Percentiles rank a stretch among this genome's conserved stretches.
phyloP scores from a whole-genome alignment of 2,797 vertebrate species.

The Artibeus jamaicensis region DNA sequence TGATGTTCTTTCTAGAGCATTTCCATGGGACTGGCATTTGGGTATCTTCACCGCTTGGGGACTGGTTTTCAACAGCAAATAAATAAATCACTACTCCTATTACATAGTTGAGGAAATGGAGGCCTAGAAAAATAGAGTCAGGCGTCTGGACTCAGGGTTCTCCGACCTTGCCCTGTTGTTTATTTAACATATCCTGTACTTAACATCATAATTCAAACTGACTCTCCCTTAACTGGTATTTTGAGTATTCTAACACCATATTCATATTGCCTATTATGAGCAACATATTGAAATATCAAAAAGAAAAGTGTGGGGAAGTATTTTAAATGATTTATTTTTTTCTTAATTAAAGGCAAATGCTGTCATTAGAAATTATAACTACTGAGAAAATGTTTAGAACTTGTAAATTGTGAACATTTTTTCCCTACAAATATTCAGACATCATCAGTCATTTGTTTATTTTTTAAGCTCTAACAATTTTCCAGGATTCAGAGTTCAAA shows the following conservation, averaged over 20 bases:
- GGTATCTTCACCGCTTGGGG: neutral
- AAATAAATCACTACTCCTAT: neutral
- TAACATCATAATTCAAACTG: neutral
- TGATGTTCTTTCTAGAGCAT: neutral
- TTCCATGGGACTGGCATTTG: neutral
- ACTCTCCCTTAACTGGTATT: neutral
- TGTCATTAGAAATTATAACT: neutral
- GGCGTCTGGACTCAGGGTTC: neutral
- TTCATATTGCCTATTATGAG: neutral
- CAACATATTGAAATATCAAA: neutral
- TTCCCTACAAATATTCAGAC: neutral
- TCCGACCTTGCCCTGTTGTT: neutral
- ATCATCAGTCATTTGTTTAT: constrained; percentile 34
- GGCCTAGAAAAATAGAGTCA: neutral
- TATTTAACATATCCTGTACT: neutral
- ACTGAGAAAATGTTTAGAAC: neutral
- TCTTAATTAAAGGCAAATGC: neutral
- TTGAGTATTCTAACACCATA: neutral
- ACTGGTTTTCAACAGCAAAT: neutral
- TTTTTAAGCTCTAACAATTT: constrained; percentile 44
- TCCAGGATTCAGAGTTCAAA: constrained; percentile 40
- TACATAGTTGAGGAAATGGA: neutral
- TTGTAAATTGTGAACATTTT: neutral
- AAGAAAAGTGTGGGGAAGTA: neutral
- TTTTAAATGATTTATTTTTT: neutral